A percentile compares a stretch with the other conserved stretches of the same genome.
Conservation (phyloP, 2,888 invertebrate species). For the Mechanitis messenoides region DNA sequence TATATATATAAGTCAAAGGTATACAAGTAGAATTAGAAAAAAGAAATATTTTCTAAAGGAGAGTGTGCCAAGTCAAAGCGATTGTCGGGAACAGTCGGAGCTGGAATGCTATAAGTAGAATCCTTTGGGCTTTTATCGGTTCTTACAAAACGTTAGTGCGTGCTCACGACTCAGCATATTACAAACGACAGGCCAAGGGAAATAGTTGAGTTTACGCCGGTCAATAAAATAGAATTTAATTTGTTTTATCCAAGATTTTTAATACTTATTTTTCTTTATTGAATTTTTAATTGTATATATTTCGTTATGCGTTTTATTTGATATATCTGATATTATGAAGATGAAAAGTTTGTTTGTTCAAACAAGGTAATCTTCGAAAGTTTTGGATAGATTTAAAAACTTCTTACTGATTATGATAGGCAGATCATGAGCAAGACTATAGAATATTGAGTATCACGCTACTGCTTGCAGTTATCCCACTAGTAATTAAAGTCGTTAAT, state of each 20-base stretch:
- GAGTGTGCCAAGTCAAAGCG: conserved; percentile 13
- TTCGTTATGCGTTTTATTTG: too few species aligned
- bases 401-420: too few species aligned
- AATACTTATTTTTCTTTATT: not conserved
- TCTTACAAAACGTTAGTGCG: conserved; percentile 31
- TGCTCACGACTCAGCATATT: conserved; percentile 18
- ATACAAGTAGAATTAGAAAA: conserved; percentile 1
- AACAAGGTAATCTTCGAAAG: too few species aligned
- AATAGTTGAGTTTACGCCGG: conserved; percentile 9
- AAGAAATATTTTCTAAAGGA: conserved; percentile 18
- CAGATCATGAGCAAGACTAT: too few species aligned
- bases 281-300: not conserved
- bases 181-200: conserved; percentile 12
- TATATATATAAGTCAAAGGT: not conserved
- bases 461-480: too few species aligned
- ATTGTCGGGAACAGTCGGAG: conserved; percentile 31
- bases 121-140: conserved; percentile 52
- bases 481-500: too few species aligned
- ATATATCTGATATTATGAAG: too few species aligned
- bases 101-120: conserved; percentile 51
- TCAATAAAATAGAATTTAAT: conserved; percentile 1
- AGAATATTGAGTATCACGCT: too few species aligned
- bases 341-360: too few species aligned
- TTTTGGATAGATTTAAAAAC: too few species aligned
- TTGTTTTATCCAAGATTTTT: not conserved